Conservation (phyloP, 2,113 vertebrate genomes). For the Rynchops niger region DNA sequence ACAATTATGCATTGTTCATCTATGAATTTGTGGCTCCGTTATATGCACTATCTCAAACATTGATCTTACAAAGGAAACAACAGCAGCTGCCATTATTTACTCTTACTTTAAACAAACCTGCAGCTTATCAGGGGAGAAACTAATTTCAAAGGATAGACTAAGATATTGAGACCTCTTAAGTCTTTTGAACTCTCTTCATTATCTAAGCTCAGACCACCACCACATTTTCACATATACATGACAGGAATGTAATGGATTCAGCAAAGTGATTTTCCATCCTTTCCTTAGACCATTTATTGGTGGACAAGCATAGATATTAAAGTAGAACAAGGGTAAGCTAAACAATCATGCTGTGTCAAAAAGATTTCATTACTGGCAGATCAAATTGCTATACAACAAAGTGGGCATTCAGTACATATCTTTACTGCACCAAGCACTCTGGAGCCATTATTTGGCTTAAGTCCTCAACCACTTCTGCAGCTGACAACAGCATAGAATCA, state of each 20-base stretch:
- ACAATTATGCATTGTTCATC: background rate
- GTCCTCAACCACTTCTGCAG: background rate
- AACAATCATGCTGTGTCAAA: background rate
- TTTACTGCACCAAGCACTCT: background rate
- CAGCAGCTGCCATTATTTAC: background rate
- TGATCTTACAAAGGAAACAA: background rate
- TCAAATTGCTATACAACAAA: background rate
- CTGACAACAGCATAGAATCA: background rate
- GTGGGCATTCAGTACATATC: background rate
- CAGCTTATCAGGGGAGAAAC: background rate
- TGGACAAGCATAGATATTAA: background rate
- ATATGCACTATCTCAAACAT: background rate
- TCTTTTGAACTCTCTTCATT: background rate
- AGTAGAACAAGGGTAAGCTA: background rate
- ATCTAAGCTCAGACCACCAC: background rate
- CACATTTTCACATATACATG: background rate
- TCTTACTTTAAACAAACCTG: background rate
- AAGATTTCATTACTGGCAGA: background rate
- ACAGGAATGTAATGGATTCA: background rate
- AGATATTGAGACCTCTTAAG: background rate
- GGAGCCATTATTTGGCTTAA: background rate
- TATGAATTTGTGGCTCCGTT: background rate
- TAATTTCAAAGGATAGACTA: background rate
- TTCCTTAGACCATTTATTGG: background rate
- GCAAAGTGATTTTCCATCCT: background rate